phyloP scores from a whole-genome alignment of 2,888 invertebrate species.

The Venustoraphidia nigricollis region DNA sequence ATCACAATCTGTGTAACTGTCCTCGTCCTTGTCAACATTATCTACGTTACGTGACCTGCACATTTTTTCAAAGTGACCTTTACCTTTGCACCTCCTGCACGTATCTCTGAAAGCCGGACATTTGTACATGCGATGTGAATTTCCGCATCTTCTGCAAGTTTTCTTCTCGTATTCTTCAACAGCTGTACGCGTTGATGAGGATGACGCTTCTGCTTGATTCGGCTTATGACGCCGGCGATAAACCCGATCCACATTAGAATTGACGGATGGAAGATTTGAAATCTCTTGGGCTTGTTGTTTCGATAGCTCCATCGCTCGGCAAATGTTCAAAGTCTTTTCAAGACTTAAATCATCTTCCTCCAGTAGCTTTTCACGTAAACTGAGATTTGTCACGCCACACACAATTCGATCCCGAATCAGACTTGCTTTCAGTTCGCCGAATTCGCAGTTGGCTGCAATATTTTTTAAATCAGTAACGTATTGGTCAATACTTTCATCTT shows the following conservation, averaged over 20 bases:
- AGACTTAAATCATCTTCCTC: conserved; percentile 8
- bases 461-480: conserved; percentile 10
- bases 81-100: no score
- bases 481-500: conserved; percentile 6
- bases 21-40: no score
- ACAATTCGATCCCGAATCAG: conserved; percentile 7
- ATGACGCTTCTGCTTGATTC: not conserved
- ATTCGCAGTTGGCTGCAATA: conserved; percentile 7
- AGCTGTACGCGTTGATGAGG: conserved; percentile 1
- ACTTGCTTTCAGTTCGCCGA: conserved; percentile 6
- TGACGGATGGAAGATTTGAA: not conserved
- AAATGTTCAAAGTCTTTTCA: conserved; percentile 9
- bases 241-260: no score
- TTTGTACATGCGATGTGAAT: not conserved
- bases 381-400: conserved; percentile 7
- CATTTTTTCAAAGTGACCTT: no score
- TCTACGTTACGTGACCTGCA: no score
- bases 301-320: conserved; percentile 8
- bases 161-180: conserved; percentile 4
- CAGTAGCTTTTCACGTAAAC: conserved; percentile 10
- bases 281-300: conserved; percentile 1
- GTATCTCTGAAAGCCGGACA: no score
- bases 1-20: no score
- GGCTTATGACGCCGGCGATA: not conserved
- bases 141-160: conserved; percentile 7